Conservation (phyloP, 92 coral and sea anemone species). For the Zoanthus sociatus region DNA sequence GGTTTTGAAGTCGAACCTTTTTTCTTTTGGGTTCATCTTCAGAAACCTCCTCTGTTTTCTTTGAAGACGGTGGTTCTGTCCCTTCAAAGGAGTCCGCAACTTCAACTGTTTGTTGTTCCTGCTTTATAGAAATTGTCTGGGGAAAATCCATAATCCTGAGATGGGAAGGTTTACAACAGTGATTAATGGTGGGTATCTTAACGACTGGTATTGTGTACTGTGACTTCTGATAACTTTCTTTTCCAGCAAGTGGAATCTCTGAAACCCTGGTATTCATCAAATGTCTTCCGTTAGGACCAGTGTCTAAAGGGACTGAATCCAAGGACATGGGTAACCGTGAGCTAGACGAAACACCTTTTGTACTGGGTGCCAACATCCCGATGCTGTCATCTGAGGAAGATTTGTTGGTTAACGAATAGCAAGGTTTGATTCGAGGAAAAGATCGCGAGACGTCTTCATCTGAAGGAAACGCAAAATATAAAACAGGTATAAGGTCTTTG, state of each 20-base stretch:
- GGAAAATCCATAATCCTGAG: constrained; percentile 3
- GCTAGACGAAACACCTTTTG: background rate
- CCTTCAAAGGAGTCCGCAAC: background rate
- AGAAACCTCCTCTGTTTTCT: background rate
- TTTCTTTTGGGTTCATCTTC: constrained; percentile 26
- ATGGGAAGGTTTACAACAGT: background rate
- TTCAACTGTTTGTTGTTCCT: background rate
- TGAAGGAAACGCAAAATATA: background rate
- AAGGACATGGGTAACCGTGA: constrained; percentile 27
- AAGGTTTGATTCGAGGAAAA: constrained; percentile 74
- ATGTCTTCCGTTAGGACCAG: constrained; percentile 11
- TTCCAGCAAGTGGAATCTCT: background rate
- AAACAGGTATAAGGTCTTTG: too few species aligned
- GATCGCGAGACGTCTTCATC: constrained; percentile 26
- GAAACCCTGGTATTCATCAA: background rate
- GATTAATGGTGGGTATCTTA: background rate
- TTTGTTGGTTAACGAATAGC: constrained; percentile 60
- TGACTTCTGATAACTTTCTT: background rate
- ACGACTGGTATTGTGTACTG: background rate
- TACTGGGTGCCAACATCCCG: constrained; percentile 8
- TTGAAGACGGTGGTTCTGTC: background rate
- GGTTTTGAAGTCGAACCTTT: background rate
- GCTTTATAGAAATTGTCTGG: constrained; percentile 11
- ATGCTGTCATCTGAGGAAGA: background rate
- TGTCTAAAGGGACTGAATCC: background rate